phyloP scores from a whole-genome alignment of 2,797 vertebrate species.

The Diceros bicornis region DNA sequence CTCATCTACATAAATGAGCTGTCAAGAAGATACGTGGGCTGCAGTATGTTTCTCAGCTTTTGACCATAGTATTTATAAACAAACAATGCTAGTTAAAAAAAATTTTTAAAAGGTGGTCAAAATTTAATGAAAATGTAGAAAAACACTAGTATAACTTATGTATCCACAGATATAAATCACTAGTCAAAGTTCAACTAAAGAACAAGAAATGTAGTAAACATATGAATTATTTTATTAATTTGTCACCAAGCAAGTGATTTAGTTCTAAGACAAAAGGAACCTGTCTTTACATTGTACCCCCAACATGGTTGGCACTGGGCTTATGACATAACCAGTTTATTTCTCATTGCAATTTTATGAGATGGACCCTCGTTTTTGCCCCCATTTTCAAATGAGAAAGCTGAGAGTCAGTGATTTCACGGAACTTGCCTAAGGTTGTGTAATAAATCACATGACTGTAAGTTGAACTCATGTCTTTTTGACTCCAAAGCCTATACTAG shows the following conservation, averaged over 20 bases:
- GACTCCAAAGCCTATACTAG: neutral
- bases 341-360: neutral
- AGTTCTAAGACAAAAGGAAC: neutral
- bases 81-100: neutral
- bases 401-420: neutral
- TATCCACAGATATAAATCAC: neutral
- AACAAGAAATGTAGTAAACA: neutral
- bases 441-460: neutral
- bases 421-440: neutral
- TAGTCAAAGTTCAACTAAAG: conserved; percentile 40
- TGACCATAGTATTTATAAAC: neutral
- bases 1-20: neutral
- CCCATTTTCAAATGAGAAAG: conserved; percentile 15
- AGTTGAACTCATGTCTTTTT: conserved; percentile 20
- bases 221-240: conserved; percentile 46
- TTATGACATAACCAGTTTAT: neutral
- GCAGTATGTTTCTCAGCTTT: neutral
- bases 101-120: neutral
- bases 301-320: neutral
- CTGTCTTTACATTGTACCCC: neutral
- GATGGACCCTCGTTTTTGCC: neutral
- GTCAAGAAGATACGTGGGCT: neutral
- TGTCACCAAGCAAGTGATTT: conserved; percentile 45
- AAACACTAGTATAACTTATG: conserved; percentile 20
- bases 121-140: conserved; percentile 17